These are phyloP conservation scores for Lasioglossum leucozonium DNA, from an alignment of 2,888 invertebrate species.

Conservation along the genomic window DNA sequence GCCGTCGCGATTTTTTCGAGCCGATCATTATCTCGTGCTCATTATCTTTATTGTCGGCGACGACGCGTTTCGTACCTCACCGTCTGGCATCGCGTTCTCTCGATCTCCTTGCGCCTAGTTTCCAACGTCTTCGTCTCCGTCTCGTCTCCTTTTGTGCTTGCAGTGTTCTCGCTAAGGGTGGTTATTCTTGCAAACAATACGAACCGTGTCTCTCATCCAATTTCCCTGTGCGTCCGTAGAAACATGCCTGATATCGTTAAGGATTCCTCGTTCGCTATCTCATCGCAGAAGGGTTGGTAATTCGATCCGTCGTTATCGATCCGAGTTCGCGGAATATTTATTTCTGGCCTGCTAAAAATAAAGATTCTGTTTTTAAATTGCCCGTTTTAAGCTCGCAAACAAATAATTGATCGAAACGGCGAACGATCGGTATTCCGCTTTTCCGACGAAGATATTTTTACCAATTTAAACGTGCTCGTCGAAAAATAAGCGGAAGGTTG, in stretches of 20 bases:
- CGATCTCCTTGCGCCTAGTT: conserved; percentile 8
- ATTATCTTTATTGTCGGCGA: conserved; percentile 50
- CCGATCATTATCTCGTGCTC: conserved; percentile 28
- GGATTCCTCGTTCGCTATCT: background rate
- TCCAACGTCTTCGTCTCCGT: background rate
- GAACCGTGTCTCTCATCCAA: background rate
- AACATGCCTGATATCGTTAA: background rate
- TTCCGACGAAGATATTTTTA: background rate
- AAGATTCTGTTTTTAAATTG: background rate
- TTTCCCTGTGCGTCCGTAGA: background rate
- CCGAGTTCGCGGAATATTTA: background rate
- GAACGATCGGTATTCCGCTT: background rate
- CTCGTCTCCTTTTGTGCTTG: background rate
- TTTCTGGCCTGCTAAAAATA: background rate
- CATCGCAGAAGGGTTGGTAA: background rate
- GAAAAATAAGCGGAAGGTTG: background rate
- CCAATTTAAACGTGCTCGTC: background rate
- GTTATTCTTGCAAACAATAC: background rate
- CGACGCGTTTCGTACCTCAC: background rate
- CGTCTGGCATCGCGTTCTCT: background rate
- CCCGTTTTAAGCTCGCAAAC: background rate
- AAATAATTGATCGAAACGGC: background rate
- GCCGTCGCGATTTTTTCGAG: background rate
- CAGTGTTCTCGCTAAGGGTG: background rate
- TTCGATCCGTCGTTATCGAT: background rate